Base-by-base conservation (phyloP, 1,140 invertebrate species). In the Ips nitidus region DNA sequence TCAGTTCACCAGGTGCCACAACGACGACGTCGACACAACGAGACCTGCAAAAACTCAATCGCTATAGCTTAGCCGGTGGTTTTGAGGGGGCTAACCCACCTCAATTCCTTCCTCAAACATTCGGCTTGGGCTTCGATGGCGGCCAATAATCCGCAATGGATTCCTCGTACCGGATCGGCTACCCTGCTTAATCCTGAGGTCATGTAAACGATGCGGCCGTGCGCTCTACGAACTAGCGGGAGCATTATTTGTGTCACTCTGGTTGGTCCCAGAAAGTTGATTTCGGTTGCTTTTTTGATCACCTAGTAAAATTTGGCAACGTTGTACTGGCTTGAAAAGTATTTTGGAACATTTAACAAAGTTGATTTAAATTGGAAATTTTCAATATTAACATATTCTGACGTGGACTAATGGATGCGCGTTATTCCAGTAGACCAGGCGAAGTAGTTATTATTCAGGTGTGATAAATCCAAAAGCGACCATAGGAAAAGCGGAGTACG, bases 1-100 rank as follows among this genome's bases (percentile, higher is more conserved):
- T 86, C 73, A 89, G 91, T 81, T 93, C 90, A 55, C 91, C 90
- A 45, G 93, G 91, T 74, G 94, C 92, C 55, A 95, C 90, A 22
- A 94, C 86, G 52, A 90, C 81, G 74, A 90, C 84, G 85, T 94
- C 87, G 72, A 91, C 86, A 73, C 89, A 85, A 77, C 90, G 78
- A 75, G 62, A 65, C 45, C 69, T 70, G 37, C 22, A 62, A 41
- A 59, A 1, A 6, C 1, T 22, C 22, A 22, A 22, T 22, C 22
- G 22, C 22, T 22, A 22, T 22, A 22, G 22, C 22, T 22, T 22
- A 22, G 22, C 22, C 22, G 22, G 22, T 22, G 22, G 22, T 22
- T 22, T 22, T 22, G 22, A 22, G 22, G 22, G 22, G 22, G 22
- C 22, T 22, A 22, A 1, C 45, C 8, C 55, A 71, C 69, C 89